These are phyloP conservation scores for Gallinago paraguaiae DNA, from an alignment of 2,113 vertebrate species.

Conservation along the genomic window DNA sequence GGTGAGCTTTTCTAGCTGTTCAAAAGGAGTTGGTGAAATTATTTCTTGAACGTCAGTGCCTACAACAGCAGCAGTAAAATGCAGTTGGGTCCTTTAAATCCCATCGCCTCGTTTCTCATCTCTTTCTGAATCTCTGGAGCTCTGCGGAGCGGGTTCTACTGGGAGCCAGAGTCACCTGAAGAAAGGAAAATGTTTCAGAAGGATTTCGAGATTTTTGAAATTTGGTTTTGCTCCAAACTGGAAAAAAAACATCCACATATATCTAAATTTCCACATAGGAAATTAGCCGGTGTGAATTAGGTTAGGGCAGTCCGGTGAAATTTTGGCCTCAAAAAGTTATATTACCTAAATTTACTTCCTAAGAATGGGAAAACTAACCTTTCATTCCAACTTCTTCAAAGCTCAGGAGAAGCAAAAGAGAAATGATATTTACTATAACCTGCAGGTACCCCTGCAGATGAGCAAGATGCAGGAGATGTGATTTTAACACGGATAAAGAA, in stretches of 20 bases:
- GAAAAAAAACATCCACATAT: background rate
- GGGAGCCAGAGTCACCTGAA: background rate
- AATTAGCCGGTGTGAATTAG: background rate
- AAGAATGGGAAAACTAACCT: background rate
- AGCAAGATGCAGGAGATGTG: background rate
- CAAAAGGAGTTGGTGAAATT: background rate
- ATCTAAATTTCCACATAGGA: background rate
- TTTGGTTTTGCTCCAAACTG: background rate
- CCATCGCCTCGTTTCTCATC: background rate
- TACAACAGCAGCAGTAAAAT: background rate
- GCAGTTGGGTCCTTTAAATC: background rate
- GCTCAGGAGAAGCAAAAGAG: background rate
- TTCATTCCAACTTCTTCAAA: background rate
- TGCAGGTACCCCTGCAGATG: background rate
- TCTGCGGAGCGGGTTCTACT: background rate
- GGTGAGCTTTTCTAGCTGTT: background rate
- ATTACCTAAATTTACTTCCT: background rate
- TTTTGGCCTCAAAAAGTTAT: background rate
- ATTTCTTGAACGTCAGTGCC: background rate
- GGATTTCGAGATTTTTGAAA: background rate
- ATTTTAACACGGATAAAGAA: background rate
- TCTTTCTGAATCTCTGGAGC: background rate
- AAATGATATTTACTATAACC: background rate
- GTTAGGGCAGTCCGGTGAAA: background rate
- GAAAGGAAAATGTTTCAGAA: background rate